Conservation (phyloP, 2,797 vertebrate genomes). For the Spinus pinus region DNA sequence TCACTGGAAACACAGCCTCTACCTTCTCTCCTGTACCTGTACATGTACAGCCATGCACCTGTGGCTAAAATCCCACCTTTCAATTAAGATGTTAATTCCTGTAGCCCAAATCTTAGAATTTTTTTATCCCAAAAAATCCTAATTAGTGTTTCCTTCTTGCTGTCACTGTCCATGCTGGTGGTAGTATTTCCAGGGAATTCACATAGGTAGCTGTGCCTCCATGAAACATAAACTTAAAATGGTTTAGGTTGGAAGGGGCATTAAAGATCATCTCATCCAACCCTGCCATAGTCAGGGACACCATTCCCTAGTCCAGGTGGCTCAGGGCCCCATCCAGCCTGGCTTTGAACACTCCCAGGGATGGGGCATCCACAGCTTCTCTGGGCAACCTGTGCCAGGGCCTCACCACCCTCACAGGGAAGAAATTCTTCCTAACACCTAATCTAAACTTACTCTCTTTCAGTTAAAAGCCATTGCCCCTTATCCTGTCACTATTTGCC, state of each 20-base stretch:
- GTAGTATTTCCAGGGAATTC: background rate
- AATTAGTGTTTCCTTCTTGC: background rate
- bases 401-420: rapidly evolving
- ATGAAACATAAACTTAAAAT: background rate
- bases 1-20: background rate
- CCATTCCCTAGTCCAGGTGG: rapidly evolving
- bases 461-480: background rate
- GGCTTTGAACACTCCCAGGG: background rate
- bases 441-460: background rate
- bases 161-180: background rate
- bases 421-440: too few relatives aligned
- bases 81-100: background rate
- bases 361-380: background rate
- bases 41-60: rapidly evolving
- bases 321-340: background rate
- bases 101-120: rapidly evolving
- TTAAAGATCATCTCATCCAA: background rate
- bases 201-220: rapidly evolving
- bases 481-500: background rate
- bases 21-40: background rate
- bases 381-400: background rate
- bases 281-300: too few relatives aligned
- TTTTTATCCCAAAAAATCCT: background rate
- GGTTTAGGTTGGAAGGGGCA: background rate
- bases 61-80: background rate